A percentile compares a stretch with the other conserved stretches of the same genome.
These are phyloP conservation scores for Amblyopsis rosae DNA, from an alignment of 2,113 vertebrate species.

Conservation along the genomic window DNA sequence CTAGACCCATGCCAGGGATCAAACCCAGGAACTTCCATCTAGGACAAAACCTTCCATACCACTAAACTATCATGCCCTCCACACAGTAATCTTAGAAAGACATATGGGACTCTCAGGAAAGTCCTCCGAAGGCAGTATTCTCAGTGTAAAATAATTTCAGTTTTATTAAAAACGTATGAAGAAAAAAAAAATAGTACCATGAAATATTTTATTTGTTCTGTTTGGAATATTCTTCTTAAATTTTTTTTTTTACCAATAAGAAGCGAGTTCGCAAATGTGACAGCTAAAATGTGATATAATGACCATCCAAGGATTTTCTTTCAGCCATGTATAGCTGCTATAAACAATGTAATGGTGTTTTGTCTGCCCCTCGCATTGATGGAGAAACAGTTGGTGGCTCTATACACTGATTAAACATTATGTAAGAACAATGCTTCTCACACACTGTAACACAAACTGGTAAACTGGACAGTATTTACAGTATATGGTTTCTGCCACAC, in stretches of 20 bases:
- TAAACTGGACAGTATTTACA: background rate
- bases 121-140: slow-evolving; percentile 50
- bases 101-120: slow-evolving; percentile 62
- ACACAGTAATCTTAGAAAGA: slow-evolving; percentile 16
- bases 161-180: slow-evolving; percentile 33
- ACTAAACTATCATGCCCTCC: too few species aligned
- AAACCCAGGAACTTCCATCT: too few species aligned
- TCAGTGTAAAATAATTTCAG: slow-evolving; percentile 17
- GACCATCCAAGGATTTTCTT: slow-evolving; percentile 45
- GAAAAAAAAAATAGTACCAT: slow-evolving; percentile 9
- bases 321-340: slow-evolving; percentile 55
- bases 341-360: slow-evolving; percentile 22
- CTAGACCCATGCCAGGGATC: too few species aligned
- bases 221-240: slow-evolving; percentile 13
- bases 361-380: slow-evolving; percentile 29
- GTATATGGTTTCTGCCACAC: slow-evolving; percentile 32
- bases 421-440: slow-evolving; percentile 12
- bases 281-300: slow-evolving; percentile 38
- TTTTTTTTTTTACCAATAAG: slow-evolving; percentile 18
- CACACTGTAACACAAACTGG: background rate
- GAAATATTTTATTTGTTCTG: slow-evolving; percentile 16
- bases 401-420: slow-evolving; percentile 28
- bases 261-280: slow-evolving; percentile 38
- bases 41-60: too few species aligned
- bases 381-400: slow-evolving; percentile 44